A percentile compares a stretch with the other conserved stretches of the same genome.
Evolutionary conservation across 2,797 vertebrate genomes (phyloP).

Genomic region (Schizopygopsis pylzovi): DNA sequence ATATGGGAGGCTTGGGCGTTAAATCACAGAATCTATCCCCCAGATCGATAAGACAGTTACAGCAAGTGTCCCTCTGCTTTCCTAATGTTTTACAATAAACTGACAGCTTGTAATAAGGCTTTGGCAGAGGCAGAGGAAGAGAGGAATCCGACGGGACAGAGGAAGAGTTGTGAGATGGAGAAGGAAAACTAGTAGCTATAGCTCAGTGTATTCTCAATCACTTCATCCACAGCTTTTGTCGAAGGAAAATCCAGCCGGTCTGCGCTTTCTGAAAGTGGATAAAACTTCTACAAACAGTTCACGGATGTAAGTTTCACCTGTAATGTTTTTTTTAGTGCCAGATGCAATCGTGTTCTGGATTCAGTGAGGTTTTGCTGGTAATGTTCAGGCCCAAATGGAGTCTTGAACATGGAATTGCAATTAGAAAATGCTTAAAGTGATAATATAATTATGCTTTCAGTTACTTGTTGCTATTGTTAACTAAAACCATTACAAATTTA

Average conservation of each 20-base stretch:
- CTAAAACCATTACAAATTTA: not conserved
- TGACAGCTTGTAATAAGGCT: slow-evolving; percentile 85
- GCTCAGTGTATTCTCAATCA: slow-evolving; percentile 57
- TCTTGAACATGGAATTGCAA: not conserved
- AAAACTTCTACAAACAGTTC: slow-evolving; percentile 20
- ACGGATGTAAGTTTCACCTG: not conserved
- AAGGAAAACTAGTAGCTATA: slow-evolving; percentile 55
- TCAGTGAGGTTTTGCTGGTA: not conserved
- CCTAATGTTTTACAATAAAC: slow-evolving; percentile 89
- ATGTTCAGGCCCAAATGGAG: not conserved
- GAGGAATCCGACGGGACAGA: slow-evolving; percentile 63
- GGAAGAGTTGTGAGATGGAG: slow-evolving; percentile 55
- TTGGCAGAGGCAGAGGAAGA: slow-evolving; percentile 69
- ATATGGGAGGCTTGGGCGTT: slow-evolving; percentile 78
- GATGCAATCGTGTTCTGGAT: not conserved
- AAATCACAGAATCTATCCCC: slow-evolving; percentile 92
- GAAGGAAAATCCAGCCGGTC: slow-evolving; percentile 50
- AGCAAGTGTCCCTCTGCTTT: slow-evolving; percentile 89
- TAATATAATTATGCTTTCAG: not conserved
- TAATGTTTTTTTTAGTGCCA: not conserved
- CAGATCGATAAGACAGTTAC: slow-evolving; percentile 90
- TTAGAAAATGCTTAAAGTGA: not conserved
- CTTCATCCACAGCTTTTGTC: slow-evolving; percentile 45
- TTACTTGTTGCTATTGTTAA: not conserved
- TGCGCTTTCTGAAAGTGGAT: not conserved